Percentiles rank a stretch among this genome's conserved stretches.
Conservation (phyloP, 2,113 vertebrate species). For the Oceanites oceanicus region DNA sequence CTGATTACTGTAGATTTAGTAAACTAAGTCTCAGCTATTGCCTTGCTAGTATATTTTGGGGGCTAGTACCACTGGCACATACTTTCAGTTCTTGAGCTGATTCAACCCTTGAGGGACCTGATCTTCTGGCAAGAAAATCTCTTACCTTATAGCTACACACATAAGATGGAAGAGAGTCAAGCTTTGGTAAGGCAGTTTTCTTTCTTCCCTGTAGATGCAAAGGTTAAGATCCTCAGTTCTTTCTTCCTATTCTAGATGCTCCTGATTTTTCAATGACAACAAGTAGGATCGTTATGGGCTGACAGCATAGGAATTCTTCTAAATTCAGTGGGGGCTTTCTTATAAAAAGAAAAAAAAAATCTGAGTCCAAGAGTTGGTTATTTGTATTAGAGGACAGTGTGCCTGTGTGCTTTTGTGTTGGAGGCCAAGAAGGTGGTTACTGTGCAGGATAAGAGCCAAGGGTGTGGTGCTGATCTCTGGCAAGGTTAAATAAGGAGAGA, state of each 20-base stretch:
- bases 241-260: background rate
- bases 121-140: background rate
- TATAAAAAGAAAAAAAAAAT: background rate
- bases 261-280: background rate
- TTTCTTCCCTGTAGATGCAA: background rate
- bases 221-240: background rate
- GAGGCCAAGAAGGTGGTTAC: background rate
- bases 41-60: background rate
- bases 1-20: background rate
- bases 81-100: background rate
- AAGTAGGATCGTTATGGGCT: background rate
- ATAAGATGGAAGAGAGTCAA: background rate
- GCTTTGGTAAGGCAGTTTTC: background rate
- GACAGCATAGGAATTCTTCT: background rate
- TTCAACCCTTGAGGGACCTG: background rate
- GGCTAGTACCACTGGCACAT: background rate
- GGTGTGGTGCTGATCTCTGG: conserved; percentile 10
- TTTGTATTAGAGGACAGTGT: background rate
- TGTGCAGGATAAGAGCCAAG: background rate
- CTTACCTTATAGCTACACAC: background rate
- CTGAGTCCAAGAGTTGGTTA: background rate
- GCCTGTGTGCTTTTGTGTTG: background rate
- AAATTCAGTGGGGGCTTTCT: background rate
- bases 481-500: conserved; percentile 30
- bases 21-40: background rate